Base-by-base conservation (phyloP, 2,888 invertebrate species). In the Diarsia rubi region DNA sequence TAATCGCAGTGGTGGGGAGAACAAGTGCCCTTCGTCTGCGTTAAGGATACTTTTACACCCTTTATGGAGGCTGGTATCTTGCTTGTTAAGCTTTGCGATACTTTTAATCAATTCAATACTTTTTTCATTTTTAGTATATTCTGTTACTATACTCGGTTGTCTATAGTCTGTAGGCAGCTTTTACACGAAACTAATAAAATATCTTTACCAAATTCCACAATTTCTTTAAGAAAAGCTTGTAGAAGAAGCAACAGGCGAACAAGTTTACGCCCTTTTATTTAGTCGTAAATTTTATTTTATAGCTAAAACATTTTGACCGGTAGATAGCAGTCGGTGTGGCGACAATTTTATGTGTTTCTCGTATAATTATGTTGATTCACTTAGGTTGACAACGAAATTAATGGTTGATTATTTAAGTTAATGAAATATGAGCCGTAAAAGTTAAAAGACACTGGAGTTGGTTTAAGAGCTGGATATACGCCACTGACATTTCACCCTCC, bases 201-300 rank as follows among this genome's bases (percentile, higher is more conserved):
- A 60, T 16, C 8, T 63, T 27, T 21, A 44, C 31, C 12, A 31
- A 21, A n/a, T 27, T 47, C 16, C n/a, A 27, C n/a, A 59, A 24
- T 75, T 45, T 57, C 8, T 21, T 47, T 54, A 14, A 19, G 31
- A 3, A 71, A 71, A 64, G n/a, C 54, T 5, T 12, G 19, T 21
- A 27, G 12, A 27, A 24, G n/a, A 49, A 78, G 69, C 74, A 73
- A 79, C 69, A 78, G 80, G 69, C 42, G 12, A 37, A 59, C 52
- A 69, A 71, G 6, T 64, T 69, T 67, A 11, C 16, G 24, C 12
- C 8, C 47, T 21, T 75, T 57, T 65, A 69, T 69, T 59, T 47
- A n/a, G 45, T 72, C 67, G 68, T 68, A 72, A 78, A 81, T 72
- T 82, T 49, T 59, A 74, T 74, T 75, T 80, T 75, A 80, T 69